A percentile compares a stretch with the other conserved stretches of the same genome.
These are phyloP conservation scores for Saturnia pavonia DNA, from an alignment of 2,888 invertebrate species.

Conservation along the genomic window DNA sequence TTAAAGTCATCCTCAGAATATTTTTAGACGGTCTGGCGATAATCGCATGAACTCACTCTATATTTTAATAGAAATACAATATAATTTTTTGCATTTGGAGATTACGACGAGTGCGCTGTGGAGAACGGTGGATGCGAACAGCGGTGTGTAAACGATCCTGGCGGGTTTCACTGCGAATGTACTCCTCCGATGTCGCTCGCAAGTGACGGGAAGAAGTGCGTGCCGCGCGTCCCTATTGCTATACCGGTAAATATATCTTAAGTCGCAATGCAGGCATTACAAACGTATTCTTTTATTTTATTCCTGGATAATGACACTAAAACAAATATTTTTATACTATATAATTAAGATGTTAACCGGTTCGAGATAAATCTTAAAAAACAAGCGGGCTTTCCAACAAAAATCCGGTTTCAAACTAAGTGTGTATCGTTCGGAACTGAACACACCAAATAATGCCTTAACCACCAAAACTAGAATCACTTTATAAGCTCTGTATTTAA, in stretches of 20 bases:
- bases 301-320: too few relatives aligned
- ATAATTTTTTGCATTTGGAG: slow-evolving; percentile 45
- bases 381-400: too few relatives aligned
- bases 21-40: slow-evolving; percentile 4
- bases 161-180: slow-evolving; percentile 83
- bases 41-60: neutral
- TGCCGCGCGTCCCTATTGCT: slow-evolving; percentile 49
- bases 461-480: too few relatives aligned
- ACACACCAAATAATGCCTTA: too few relatives aligned
- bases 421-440: too few relatives aligned
- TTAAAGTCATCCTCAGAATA: neutral
- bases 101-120: slow-evolving; percentile 80
- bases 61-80: neutral
- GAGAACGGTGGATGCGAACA: slow-evolving; percentile 85
- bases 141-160: slow-evolving; percentile 83
- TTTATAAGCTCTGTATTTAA: too few relatives aligned
- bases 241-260: slow-evolving; percentile 47
- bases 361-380: too few relatives aligned
- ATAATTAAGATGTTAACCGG: too few relatives aligned
- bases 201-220: slow-evolving; percentile 82
- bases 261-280: too few relatives aligned
- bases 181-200: slow-evolving; percentile 75
- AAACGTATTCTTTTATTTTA: too few relatives aligned
- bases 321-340: too few relatives aligned
- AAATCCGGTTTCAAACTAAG: too few relatives aligned